Evolutionary conservation across 1,140 invertebrate species (phyloP).

Genomic region (Ctenoplectra terminalis): DNA sequence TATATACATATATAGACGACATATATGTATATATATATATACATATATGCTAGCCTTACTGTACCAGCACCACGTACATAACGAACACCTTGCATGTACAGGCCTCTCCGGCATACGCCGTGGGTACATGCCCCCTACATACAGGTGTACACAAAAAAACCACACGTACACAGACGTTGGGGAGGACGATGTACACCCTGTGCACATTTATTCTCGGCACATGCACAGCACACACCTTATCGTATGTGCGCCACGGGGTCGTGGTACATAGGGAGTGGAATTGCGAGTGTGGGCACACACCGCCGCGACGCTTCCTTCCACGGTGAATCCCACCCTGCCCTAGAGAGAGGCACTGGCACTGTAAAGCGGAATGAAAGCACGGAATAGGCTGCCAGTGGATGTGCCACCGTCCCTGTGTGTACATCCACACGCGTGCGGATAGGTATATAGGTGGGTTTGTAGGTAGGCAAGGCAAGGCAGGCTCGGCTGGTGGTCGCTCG

Average conservation of each 20-base stretch:
- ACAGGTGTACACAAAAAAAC: slow-evolving; percentile 18
- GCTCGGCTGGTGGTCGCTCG: slow-evolving; percentile 73
- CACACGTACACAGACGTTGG: not conserved
- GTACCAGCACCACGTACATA: not conserved
- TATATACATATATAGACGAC: no score
- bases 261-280: slow-evolving; percentile 1
- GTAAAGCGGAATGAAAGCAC: slow-evolving; percentile 52
- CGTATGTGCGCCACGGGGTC: no score
- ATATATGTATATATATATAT: no score
- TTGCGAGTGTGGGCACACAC: slow-evolving; percentile 31
- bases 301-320: slow-evolving; percentile 53
- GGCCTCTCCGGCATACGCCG: no score
- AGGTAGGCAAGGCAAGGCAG: slow-evolving; percentile 59
- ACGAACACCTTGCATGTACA: not conserved
- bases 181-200: not conserved
- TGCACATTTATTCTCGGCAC: not conserved
- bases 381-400: slow-evolving; percentile 31
- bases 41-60: not conserved
- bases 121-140: not conserved
- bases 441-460: slow-evolving; percentile 45
- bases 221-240: not conserved
- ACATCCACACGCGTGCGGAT: not conserved
- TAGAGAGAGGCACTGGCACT: slow-evolving; percentile 29
- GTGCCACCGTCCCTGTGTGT: not conserved
- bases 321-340: slow-evolving; percentile 44